Percentiles rank a stretch among this genome's conserved stretches.
These are phyloP conservation scores for Atta texana DNA, from an alignment of 1,140 invertebrate species.

Conservation along the genomic window DNA sequence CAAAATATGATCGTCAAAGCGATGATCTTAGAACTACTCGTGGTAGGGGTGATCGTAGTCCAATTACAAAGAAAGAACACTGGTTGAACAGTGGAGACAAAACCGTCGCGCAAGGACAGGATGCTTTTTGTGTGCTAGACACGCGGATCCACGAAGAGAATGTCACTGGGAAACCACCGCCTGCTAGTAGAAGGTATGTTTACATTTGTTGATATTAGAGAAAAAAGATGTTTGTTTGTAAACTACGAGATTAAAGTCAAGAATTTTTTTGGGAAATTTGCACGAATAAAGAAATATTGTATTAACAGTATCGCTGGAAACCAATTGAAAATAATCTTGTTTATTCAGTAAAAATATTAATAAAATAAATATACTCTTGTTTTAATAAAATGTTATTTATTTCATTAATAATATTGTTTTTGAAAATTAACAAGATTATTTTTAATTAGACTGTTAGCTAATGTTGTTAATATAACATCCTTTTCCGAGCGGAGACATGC, in stretches of 20 bases:
- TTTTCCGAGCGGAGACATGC: too few relatives aligned
- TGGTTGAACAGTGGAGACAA: conserved; percentile 79
- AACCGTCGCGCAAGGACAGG: conserved; percentile 76
- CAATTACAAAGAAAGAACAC: conserved; percentile 77
- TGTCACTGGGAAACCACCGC: conserved; percentile 80
- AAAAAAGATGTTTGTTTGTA: background rate
- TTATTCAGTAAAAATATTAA: too few relatives aligned
- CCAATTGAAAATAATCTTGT: too few relatives aligned
- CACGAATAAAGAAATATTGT: background rate
- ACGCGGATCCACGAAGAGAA: conserved; percentile 81
- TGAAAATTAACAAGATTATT: too few relatives aligned
- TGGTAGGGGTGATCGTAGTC: conserved; percentile 75
- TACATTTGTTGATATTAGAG: conserved; percentile 4
- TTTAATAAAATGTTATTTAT: too few relatives aligned
- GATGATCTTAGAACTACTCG: conserved; percentile 59
- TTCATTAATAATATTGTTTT: too few relatives aligned
- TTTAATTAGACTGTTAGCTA: too few relatives aligned
- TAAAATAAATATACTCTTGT: too few relatives aligned
- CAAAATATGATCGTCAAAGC: conserved; percentile 64
- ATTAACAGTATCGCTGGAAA: too few relatives aligned
- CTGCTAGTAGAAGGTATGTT: conserved; percentile 77
- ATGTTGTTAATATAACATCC: too few relatives aligned
- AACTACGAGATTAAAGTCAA: background rate
- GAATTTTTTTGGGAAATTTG: background rate
- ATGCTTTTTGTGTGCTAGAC: conserved; percentile 81